These are phyloP conservation scores for Calidris pugnax DNA, from an alignment of 2,113 vertebrate genomes.

Conservation along the genomic window DNA sequence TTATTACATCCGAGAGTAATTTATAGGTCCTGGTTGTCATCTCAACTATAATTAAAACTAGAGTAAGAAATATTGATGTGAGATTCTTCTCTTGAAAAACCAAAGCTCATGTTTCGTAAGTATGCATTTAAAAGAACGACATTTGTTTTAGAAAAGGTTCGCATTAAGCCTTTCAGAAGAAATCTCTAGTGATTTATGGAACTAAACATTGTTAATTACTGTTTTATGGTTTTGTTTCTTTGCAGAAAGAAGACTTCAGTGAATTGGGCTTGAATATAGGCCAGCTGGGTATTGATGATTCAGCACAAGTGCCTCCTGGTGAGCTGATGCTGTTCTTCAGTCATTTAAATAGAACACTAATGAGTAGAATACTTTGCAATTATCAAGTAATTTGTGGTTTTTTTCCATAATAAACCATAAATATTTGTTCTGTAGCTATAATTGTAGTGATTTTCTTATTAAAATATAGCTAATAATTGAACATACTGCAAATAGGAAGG, in stretches of 20 bases:
- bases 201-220: background rate
- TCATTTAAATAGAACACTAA: background rate
- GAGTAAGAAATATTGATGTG: background rate
- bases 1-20: background rate
- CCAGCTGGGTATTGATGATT: conserved; percentile 93
- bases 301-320: conserved; percentile 90
- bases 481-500: background rate
- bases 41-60: background rate
- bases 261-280: conserved; percentile 87
- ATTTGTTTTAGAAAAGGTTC: background rate
- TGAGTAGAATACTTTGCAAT: background rate
- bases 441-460: background rate
- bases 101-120: background rate
- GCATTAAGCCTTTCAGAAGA: background rate
- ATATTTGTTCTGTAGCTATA: background rate
- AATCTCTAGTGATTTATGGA: background rate
- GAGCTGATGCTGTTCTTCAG: conserved; percentile 33
- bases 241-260: conserved; percentile 86
- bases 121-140: background rate
- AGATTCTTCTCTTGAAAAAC: background rate
- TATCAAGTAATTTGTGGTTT: background rate
- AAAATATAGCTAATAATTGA: background rate
- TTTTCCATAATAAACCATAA: background rate
- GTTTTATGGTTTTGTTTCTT: conserved; percentile 28
- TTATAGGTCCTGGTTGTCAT: background rate